phyloP scores from a whole-genome alignment of 2,797 vertebrate genomes.

The Lagodon rhomboides region DNA sequence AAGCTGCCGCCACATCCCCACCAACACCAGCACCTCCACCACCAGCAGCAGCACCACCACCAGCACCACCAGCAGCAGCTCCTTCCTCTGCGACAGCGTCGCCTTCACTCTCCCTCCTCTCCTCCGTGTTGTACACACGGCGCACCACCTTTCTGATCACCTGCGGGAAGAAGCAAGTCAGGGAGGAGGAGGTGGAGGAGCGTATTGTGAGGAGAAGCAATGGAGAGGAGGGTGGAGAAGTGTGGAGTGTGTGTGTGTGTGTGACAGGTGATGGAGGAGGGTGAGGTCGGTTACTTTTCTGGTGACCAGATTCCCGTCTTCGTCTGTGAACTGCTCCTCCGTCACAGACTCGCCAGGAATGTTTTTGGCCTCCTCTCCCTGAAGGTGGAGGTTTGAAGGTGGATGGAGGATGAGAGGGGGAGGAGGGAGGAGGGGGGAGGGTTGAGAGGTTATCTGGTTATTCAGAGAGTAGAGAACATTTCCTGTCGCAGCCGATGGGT shows the following conservation, averaged over 20 bases:
- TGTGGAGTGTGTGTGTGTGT: not conserved
- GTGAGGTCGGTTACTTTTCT: slow-evolving; percentile 94
- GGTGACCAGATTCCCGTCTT: slow-evolving; percentile 97
- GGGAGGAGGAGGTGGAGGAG: not conserved
- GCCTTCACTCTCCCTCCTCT: slow-evolving; percentile 56
- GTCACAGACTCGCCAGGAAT: slow-evolving; percentile 97
- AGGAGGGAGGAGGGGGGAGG: not conserved
- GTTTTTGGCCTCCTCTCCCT: slow-evolving; percentile 98
- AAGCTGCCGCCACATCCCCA: slow-evolving; percentile 39
- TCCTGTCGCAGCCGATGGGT: slow-evolving; percentile 7
- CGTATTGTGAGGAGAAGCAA: not conserved
- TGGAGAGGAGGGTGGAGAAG: not conserved
- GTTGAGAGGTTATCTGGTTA: slow-evolving; percentile 16
- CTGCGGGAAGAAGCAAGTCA: slow-evolving; percentile 68
- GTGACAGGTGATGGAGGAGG: slow-evolving; percentile 22
- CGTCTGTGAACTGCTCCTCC: slow-evolving; percentile 96
- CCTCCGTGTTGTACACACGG: slow-evolving; percentile 66
- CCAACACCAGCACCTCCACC: slow-evolving; percentile 23
- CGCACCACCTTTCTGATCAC: slow-evolving; percentile 85
- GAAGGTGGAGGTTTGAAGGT: slow-evolving; percentile 31
- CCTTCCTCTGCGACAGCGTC: slow-evolving; percentile 37
- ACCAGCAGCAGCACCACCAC: slow-evolving; percentile 15
- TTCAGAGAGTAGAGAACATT: slow-evolving; percentile 9
- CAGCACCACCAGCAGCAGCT: slow-evolving; percentile 12
- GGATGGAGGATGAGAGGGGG: not conserved